Conservation (phyloP, 1,140 invertebrate species). For the Bradynema listronoti region DNA sequence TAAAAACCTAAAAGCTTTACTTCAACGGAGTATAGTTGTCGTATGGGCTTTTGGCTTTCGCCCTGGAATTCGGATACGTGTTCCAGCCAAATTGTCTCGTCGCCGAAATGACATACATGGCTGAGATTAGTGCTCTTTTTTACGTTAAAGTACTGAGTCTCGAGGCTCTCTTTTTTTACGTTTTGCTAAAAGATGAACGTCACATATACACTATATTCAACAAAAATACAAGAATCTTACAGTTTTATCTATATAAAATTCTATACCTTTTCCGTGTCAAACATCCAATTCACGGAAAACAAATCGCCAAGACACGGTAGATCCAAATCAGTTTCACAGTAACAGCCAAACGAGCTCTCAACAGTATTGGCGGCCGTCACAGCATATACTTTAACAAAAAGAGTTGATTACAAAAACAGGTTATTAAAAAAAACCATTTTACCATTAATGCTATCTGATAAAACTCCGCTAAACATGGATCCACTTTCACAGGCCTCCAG, state of each 20-base stretch:
- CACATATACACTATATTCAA: constrained; percentile 6
- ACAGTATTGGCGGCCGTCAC: constrained; percentile 66
- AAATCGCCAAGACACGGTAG: constrained; percentile 55
- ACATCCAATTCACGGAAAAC: constrained; percentile 67
- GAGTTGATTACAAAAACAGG: neutral
- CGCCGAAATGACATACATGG: constrained; percentile 65
- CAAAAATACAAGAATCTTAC: constrained; percentile 1
- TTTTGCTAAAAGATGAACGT: constrained; percentile 60
- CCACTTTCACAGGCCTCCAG: constrained; percentile 68
- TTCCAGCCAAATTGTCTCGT: constrained; percentile 58
- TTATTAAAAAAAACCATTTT: no score
- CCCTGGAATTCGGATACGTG: constrained; percentile 56
- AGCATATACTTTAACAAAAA: constrained; percentile 61
- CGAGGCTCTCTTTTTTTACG: constrained; percentile 62
- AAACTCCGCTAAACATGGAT: constrained; percentile 65
- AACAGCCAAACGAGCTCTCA: constrained; percentile 59
- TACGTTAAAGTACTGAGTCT: constrained; percentile 64
- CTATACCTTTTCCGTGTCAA: constrained; percentile 64
- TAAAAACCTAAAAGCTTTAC: no score
- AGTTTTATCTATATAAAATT: neutral
- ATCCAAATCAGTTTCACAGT: constrained; percentile 47
- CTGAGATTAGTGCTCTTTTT: constrained; percentile 65
- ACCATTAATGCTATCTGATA: neutral
- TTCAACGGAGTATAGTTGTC: neutral
- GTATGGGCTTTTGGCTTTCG: constrained; percentile 19